Evolutionary conservation across 2,113 vertebrate species (phyloP), one percentile per base, ranked within the genome.

Genomic region (Amphiprion percula): DNA sequence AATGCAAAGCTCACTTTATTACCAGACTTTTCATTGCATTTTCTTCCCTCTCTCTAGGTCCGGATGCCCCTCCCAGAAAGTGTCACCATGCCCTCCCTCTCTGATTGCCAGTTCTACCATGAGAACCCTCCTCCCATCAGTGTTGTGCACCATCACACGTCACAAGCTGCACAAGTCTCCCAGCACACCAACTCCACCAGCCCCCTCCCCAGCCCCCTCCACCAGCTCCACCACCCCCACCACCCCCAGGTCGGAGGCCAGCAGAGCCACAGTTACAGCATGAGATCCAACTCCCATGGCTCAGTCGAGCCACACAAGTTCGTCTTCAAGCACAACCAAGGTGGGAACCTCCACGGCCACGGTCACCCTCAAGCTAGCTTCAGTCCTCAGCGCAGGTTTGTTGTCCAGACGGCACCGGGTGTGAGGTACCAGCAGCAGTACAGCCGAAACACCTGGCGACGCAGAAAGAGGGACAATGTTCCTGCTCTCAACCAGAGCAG

Each of bases 381-480:
- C 71, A 90, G 86, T 67, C 86, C 88, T 21, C 87, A 87, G 76
- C 71, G 44, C 54, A 86, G 68, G 60, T 88, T 88, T 21, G 74
- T 56, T 61, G 62, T 90, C 82, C 96, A 95, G 75, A 61, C 93
- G 0, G 91, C 90, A 68, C 87, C 80, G 1, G 94, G 94, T 5
- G 93, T 94, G 92, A 88, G 95, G 72, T 96, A 95, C 77, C 96
- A 97, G 82, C 95, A 96, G 75, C 97, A 96, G 87, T 96, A 96
- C 84, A 96, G 94, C 94, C 95, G 95, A 11, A 95, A 91, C 30
- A 94, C 94, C 84, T 97, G 96, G 96, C 93, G 96, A 64, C 95
- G 95, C 87, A 96, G 95, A 85, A 98, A 96, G 86, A 93, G 95
- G 91, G 97, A 97, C 79, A 95, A 88, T 80, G 92, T 79, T 61